phyloP scores from a whole-genome alignment of 2,113 vertebrate species.

The Crotalus helleri region DNA sequence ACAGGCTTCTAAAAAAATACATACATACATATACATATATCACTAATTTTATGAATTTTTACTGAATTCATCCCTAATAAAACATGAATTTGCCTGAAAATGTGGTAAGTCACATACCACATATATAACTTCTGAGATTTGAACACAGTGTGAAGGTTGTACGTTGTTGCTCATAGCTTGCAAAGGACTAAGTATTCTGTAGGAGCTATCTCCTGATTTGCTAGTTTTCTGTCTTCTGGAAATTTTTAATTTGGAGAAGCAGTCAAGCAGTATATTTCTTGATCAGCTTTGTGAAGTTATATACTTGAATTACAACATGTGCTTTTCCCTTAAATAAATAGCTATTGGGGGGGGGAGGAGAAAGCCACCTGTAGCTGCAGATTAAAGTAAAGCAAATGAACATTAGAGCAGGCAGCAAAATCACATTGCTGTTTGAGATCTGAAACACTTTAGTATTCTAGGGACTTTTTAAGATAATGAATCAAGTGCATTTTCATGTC shows the following conservation, averaged over 20 bases:
- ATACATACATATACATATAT: too few relatives aligned
- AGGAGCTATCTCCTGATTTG: background rate
- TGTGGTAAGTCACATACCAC: background rate
- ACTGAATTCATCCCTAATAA: background rate
- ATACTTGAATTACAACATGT: background rate
- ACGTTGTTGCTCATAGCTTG: background rate
- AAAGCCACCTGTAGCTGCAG: background rate
- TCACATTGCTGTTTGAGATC: background rate
- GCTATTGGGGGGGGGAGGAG: background rate
- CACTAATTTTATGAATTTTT: background rate
- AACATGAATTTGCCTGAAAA: background rate
- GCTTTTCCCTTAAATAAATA: background rate
- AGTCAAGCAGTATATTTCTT: background rate
- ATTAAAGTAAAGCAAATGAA: background rate
- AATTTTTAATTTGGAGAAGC: background rate
- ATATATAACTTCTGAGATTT: background rate
- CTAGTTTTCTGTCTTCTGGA: background rate
- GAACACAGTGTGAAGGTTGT: background rate
- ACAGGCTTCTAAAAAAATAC: too few relatives aligned
- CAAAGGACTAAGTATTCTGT: too few relatives aligned
- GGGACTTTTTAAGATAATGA: conserved; percentile 20
- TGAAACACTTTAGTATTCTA: background rate
- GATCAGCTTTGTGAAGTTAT: background rate
- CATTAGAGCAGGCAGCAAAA: background rate
- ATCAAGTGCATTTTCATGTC: conserved; percentile 35